phyloP scores from a whole-genome alignment of 2,113 vertebrate species.

The Cynopterus brachyotis region DNA sequence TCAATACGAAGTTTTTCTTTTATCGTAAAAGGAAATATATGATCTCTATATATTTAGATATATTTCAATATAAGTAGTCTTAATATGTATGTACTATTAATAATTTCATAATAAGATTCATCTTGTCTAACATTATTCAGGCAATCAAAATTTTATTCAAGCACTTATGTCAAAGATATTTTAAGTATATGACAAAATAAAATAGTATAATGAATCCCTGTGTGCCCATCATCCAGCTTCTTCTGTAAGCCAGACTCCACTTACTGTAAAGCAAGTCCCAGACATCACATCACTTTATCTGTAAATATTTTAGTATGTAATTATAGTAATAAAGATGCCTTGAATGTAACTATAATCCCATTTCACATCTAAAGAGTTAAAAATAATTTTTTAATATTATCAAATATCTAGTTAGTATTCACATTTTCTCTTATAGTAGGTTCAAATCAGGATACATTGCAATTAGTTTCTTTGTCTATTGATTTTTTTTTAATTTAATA shows the following conservation, averaged over 20 bases:
- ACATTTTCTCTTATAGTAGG: neutral
- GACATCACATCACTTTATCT: neutral
- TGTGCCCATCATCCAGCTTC: neutral
- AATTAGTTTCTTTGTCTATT: neutral
- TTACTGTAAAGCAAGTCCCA: neutral
- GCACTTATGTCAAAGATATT: neutral
- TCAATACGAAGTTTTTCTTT: constrained; percentile 16
- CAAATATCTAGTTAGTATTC: neutral
- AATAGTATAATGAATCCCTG: neutral
- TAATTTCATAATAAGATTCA: neutral
- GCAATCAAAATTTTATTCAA: neutral
- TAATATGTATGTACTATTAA: neutral
- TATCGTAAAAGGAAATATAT: constrained; percentile 42
- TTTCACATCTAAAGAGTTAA: neutral
- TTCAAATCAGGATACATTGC: neutral
- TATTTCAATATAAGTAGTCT: neutral
- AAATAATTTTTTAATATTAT: neutral
- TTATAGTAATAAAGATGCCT: neutral
- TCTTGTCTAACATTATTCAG: neutral
- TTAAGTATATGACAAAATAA: neutral
- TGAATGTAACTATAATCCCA: neutral
- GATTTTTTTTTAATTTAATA: neutral
- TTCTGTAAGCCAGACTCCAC: neutral
- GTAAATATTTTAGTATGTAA: neutral
- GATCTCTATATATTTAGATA: neutral